phyloP scores from a whole-genome alignment of 2,888 invertebrate species.

The Cosmorhoe ocellata region DNA sequence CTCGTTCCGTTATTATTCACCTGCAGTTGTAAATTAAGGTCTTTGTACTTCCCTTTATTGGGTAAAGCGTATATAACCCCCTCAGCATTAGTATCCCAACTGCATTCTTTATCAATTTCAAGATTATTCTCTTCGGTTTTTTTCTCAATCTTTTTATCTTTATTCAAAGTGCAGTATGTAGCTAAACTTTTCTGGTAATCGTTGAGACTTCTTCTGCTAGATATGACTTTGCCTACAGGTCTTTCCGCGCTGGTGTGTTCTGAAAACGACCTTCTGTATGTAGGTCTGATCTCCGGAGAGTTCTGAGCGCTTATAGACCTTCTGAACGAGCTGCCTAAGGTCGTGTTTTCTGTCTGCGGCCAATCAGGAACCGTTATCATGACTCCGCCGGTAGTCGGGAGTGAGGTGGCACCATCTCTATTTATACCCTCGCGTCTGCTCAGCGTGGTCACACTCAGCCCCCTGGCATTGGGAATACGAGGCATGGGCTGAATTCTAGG shows the following conservation, averaged over 20 bases:
- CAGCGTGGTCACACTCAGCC: constrained; percentile 72
- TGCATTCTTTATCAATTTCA: constrained; percentile 82
- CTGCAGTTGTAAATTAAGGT: constrained; percentile 72
- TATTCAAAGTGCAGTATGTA: constrained; percentile 61
- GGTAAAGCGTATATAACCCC: constrained; percentile 79
- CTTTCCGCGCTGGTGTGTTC: constrained; percentile 70
- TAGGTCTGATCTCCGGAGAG: constrained; percentile 73
- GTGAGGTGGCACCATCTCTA: constrained; percentile 68
- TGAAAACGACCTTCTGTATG: constrained; percentile 73
- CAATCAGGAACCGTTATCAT: constrained; percentile 86
- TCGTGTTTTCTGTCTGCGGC: constrained; percentile 66
- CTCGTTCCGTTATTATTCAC: constrained; percentile 76
- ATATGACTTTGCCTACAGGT: constrained; percentile 72
- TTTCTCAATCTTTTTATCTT: constrained; percentile 49
- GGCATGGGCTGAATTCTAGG: constrained; percentile 79
- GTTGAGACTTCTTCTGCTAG: constrained; percentile 73
- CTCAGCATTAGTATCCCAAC: constrained; percentile 81
- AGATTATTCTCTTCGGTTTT: constrained; percentile 71
- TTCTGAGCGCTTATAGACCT: constrained; percentile 73
- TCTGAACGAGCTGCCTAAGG: constrained; percentile 57
- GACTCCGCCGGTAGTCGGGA: constrained; percentile 80
- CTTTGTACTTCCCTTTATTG: constrained; percentile 78
- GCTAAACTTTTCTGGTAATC: constrained; percentile 72
- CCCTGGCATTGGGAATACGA: constrained; percentile 67
- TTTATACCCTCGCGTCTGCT: constrained; percentile 67